These are phyloP conservation scores for Epicampocera succincta DNA, from an alignment of 2,888 invertebrate genomes.

Conservation along the genomic window DNA sequence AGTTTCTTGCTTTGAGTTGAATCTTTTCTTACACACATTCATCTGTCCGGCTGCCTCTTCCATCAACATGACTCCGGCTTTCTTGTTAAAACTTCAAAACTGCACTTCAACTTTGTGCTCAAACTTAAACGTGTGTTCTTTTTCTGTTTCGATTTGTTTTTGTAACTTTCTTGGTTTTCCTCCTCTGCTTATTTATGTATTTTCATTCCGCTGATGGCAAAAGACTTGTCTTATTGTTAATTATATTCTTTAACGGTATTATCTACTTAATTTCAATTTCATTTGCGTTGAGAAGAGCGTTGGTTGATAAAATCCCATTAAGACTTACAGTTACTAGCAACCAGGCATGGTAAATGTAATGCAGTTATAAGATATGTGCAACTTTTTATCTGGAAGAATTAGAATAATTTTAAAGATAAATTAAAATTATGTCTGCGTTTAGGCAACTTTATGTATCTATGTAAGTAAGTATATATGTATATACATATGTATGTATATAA, in stretches of 20 bases:
- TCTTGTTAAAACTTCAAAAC: constrained; percentile 38
- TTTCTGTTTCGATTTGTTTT: background rate
- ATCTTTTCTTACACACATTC: background rate
- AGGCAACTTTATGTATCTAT: too few relatives aligned
- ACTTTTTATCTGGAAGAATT: too few relatives aligned
- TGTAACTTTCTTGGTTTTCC: constrained; percentile 13
- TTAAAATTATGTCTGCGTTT: too few relatives aligned
- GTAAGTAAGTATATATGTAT: too few relatives aligned
- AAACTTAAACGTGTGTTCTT: constrained; percentile 7
- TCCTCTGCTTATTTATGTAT: background rate
- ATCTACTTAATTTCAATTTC: constrained; percentile 66
- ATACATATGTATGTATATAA: too few relatives aligned
- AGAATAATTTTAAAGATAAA: too few relatives aligned
- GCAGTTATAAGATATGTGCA: too few relatives aligned
- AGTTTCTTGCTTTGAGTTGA: constrained; percentile 33
- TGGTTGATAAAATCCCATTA: constrained; percentile 29
- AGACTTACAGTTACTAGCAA: background rate
- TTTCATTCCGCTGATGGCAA: constrained; percentile 9
- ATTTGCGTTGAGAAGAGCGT: constrained; percentile 34
- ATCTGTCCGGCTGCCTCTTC: background rate
- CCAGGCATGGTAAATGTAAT: too few relatives aligned
- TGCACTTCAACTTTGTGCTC: constrained; percentile 30
- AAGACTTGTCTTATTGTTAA: constrained; percentile 49
- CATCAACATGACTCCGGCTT: constrained; percentile 31
- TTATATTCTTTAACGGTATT: constrained; percentile 67